phyloP scores from a whole-genome alignment of 1,140 invertebrate genomes.

The Plectus sambesii region DNA sequence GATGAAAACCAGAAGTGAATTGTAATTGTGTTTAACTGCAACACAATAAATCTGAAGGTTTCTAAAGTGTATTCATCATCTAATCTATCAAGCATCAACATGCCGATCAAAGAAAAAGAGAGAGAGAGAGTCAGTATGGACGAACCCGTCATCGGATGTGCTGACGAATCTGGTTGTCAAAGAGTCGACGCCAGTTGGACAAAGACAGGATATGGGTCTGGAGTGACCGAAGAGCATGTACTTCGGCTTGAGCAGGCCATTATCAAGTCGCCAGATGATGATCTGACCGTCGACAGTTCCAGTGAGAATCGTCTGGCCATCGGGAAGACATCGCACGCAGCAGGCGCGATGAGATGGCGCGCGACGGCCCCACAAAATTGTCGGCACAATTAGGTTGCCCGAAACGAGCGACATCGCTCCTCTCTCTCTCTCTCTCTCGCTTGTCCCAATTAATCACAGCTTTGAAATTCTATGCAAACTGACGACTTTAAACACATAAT shows the following conservation, averaged over 20 bases:
- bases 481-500: too few species aligned
- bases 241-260: conserved; percentile 75
- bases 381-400: conserved; percentile 78
- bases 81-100: too few species aligned
- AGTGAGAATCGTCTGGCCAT: conserved; percentile 82
- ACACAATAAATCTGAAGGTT: too few species aligned
- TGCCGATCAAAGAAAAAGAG: too few species aligned
- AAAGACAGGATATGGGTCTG: conserved; percentile 77
- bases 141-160: conserved; percentile 31
- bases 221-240: conserved; percentile 89
- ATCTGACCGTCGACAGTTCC: conserved; percentile 97
- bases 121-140: too few species aligned
- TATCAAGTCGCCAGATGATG: conserved; percentile 77
- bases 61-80: too few species aligned
- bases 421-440: too few species aligned
- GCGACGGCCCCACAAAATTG: conserved; percentile 88
- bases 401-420: conserved; percentile 22
- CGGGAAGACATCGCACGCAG: conserved; percentile 74
- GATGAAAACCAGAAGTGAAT: too few species aligned
- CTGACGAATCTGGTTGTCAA: conserved; percentile 58
- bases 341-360: conserved; percentile 93
- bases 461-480: too few species aligned
- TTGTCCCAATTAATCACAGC: too few species aligned
- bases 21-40: too few species aligned
- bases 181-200: conserved; percentile 56